Percentiles rank a stretch among this genome's conserved stretches.
Evolutionary conservation across 2,113 vertebrate species (phyloP).

Genomic region (Gallinago media): DNA sequence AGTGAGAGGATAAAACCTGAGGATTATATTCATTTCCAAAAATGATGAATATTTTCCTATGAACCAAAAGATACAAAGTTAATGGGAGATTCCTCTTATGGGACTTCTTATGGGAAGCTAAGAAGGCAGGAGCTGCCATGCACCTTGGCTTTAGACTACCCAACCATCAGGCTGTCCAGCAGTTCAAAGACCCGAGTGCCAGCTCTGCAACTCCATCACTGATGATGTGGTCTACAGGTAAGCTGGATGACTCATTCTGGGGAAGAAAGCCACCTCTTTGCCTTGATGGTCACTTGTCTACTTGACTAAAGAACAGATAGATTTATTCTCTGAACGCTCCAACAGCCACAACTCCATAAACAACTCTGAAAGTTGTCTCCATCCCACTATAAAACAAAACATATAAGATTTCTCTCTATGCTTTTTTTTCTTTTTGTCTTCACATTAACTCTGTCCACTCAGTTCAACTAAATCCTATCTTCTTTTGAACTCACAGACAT

Average conservation of each 20-base stretch:
- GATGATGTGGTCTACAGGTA: fast-evolving
- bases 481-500: neutral
- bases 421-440: neutral
- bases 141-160: neutral
- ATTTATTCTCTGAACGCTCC: neutral
- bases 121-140: neutral
- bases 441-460: neutral
- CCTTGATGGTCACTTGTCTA: neutral
- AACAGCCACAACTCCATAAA: neutral
- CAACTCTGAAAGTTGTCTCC: neutral
- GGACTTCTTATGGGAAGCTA: neutral
- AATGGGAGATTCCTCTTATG: neutral
- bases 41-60: neutral
- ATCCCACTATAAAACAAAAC: neutral
- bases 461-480: neutral
- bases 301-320: neutral
- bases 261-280: neutral
- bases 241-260: fast-evolving
- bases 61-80: neutral
- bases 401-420: neutral
- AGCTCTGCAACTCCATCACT: neutral
- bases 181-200: neutral
- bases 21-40: neutral
- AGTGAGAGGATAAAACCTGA: neutral
- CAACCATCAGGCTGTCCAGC: neutral